Percentiles rank a stretch among this genome's conserved stretches.
These are phyloP conservation scores for Hyaena hyaena DNA, from an alignment of 2,113 vertebrate genomes.

Conservation along the genomic window DNA sequence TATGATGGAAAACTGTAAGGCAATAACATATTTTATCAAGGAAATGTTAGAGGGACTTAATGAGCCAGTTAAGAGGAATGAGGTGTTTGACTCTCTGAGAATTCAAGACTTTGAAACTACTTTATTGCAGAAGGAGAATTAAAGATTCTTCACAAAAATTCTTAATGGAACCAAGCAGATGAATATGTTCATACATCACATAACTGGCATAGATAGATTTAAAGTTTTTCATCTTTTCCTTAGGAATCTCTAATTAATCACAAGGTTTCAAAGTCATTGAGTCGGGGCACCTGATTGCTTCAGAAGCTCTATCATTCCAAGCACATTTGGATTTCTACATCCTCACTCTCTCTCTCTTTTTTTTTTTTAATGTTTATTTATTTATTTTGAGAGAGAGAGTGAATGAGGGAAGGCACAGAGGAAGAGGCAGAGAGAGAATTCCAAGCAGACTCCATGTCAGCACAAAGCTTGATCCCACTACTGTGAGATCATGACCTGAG, in stretches of 20 bases:
- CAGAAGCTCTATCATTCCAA: rapidly evolving
- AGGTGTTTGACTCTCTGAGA: slow-evolving; percentile 40
- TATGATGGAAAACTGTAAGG: slow-evolving; percentile 33
- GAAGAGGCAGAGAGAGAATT: no score
- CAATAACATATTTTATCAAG: slow-evolving; percentile 31
- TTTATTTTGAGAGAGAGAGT: no score
- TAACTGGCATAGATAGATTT: background rate
- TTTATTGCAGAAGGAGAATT: background rate
- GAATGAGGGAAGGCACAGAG: no score
- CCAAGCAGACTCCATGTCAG: no score
- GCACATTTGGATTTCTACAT: background rate
- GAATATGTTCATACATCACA: background rate
- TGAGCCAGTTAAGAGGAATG: slow-evolving; percentile 58
- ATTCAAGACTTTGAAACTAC: background rate
- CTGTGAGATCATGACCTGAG: no score
- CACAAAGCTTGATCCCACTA: no score
- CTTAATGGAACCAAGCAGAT: background rate
- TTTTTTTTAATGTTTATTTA: no score
- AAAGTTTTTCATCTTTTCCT: background rate
- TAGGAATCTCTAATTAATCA: background rate
- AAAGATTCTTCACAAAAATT: slow-evolving; percentile 30
- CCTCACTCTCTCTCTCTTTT: rapidly evolving
- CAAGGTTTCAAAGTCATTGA: background rate
- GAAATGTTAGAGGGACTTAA: slow-evolving; percentile 15
- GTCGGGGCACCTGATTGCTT: background rate